Base-by-base conservation (phyloP, 1,140 invertebrate species). In the Danaus melanippus region DNA sequence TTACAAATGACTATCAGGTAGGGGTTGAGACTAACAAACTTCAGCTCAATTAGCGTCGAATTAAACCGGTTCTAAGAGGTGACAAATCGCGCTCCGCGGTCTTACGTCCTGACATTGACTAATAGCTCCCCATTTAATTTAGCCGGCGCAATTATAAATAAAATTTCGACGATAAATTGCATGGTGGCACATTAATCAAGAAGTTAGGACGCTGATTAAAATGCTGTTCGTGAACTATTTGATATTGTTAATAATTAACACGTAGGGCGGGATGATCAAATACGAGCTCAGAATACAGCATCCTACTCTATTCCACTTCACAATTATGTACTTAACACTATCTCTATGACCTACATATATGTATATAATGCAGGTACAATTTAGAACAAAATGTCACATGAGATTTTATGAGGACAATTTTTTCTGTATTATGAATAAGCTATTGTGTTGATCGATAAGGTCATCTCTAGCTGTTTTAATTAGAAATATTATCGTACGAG, bases 121-220 rank as follows among this genome's bases (percentile, higher is more conserved):
- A 86, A 86, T 84, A 66, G 69, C 67, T 62, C 61, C 58, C 71
- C 79, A 71, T 84, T 86, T 84, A 86, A 86, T 86, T 84, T 84
- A 73, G 73, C 67, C 66, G 62, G 74, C 64, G 76, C 79, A 86
- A 86, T 86, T 86, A 86, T 84, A 86, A 83, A 85, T 85, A 83
- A 86, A 86, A 85, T 84, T 86, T 84, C 69, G 69, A 78, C 84
- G 69, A 86, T 86, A 86, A 86, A 86, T 85, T 86, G 68, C 68
- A 60, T 69, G 64, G 74, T 67, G 67, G 74, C 59, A 74, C 84
- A 87, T 88, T 87, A 87, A 88, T 88, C 87, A 88, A 86, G 83
- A 88, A 88, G 82, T 88, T 88, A 79, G 77, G 87, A 88, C 87
- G 85, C 84, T 88, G 86, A 88, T 88, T 88, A 88, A 88, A 88